These are phyloP conservation scores for Stichodactyla mertensii DNA, from an alignment of 64 coral and sea anemone species.

Conservation along the genomic window DNA sequence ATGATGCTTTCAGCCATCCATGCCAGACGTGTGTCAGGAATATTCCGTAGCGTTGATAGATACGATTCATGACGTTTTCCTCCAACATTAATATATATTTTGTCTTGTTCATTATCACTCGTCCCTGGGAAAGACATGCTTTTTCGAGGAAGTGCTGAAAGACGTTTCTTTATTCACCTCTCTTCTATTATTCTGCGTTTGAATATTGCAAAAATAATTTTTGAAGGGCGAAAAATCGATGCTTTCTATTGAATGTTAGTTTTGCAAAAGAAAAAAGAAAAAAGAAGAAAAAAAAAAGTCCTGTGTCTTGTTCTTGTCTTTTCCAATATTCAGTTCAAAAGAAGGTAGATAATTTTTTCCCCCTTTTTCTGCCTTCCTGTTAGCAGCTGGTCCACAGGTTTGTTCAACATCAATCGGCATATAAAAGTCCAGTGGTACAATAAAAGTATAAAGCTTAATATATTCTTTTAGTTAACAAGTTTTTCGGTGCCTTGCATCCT, in stretches of 20 bases:
- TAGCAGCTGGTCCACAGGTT: not conserved
- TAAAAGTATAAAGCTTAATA: not conserved
- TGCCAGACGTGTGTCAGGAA: slow-evolving; percentile 76
- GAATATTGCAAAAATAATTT: not conserved
- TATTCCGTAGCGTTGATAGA: slow-evolving; percentile 70
- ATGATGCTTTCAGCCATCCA: slow-evolving; percentile 71
- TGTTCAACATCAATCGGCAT: not conserved
- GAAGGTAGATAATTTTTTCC: not conserved
- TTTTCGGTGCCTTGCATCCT: not conserved
- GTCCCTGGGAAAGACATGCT: slow-evolving; percentile 41
- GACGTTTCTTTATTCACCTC: not conserved
- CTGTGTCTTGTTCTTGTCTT: not conserved
- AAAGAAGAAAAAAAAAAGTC: not conserved
- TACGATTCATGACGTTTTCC: slow-evolving; percentile 82
- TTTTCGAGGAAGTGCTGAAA: not conserved
- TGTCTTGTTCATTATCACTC: slow-evolving; percentile 50
- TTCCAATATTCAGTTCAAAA: not conserved
- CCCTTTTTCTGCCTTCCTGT: not conserved
- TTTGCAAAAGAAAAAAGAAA: not conserved
- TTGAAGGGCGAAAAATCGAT: not conserved
- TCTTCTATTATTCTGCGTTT: not conserved
- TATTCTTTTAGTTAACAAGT: not conserved
- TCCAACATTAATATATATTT: slow-evolving; percentile 88
- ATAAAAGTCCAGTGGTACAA: not conserved
- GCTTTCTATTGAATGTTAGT: not conserved